Conservation (phyloP, 2,888 invertebrate genomes). For the Anoncus sp. region DNA sequence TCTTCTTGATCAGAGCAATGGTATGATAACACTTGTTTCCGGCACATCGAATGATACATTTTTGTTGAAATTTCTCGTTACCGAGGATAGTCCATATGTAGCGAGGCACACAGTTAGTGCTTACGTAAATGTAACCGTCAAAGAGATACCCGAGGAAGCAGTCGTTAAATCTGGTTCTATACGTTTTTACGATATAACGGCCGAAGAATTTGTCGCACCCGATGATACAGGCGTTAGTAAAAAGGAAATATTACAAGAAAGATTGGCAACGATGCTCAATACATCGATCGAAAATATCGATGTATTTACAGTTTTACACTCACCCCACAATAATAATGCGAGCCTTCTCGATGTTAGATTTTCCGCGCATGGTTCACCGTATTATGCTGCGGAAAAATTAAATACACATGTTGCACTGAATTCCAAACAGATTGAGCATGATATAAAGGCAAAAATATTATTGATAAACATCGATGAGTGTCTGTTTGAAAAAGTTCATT, state of each 20-base stretch:
- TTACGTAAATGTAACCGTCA: constrained; percentile 93
- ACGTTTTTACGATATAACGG: constrained; percentile 91
- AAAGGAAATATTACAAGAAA: constrained; percentile 88
- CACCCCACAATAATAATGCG: constrained; percentile 86
- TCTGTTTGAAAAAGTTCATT: constrained; percentile 89
- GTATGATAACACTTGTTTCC: constrained; percentile 94
- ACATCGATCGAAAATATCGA: constrained; percentile 94
- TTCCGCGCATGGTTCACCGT: constrained; percentile 97
- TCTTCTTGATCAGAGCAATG: constrained; percentile 89
- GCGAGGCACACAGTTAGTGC: constrained; percentile 88
- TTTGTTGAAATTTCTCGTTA: constrained; percentile 89
- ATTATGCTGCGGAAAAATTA: constrained; percentile 94
- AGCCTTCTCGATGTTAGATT: constrained; percentile 93
- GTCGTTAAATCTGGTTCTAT: constrained; percentile 97
- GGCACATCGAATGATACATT: constrained; percentile 92
- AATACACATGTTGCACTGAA: constrained; percentile 93
- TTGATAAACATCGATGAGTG: constrained; percentile 98
- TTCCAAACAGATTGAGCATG: constrained; percentile 89
- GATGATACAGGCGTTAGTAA: constrained; percentile 87
- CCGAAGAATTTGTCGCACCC: constrained; percentile 93
- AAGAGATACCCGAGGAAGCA: constrained; percentile 95
- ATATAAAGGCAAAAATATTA: constrained; percentile 89
- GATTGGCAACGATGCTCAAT: constrained; percentile 89
- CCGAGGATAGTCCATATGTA: constrained; percentile 86
- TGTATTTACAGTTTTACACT: constrained; percentile 95